Percentiles rank a stretch among this genome's conserved stretches.
Evolutionary conservation across 2,888 invertebrate species (phyloP).

Genomic region (Chelonus formosanus): DNA sequence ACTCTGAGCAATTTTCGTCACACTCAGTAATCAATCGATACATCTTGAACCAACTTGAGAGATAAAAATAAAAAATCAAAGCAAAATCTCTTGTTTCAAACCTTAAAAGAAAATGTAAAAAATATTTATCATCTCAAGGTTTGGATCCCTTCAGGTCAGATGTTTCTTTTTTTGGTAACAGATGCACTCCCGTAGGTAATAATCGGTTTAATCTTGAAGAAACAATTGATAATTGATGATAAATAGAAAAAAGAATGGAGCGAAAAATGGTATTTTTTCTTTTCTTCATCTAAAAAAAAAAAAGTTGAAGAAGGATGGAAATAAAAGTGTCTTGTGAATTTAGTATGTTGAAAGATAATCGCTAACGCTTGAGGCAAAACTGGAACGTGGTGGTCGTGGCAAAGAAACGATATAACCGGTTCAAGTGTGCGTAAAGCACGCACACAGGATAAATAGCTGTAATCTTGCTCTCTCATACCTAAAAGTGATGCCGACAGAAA

Average conservation of each 20-base stretch:
- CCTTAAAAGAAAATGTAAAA: too few relatives aligned
- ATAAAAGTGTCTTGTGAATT: slow-evolving; percentile 25
- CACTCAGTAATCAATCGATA: too few relatives aligned
- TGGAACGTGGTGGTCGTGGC: slow-evolving; percentile 23
- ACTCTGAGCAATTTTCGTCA: too few relatives aligned
- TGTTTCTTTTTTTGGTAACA: too few relatives aligned
- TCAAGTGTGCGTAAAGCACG: slow-evolving; percentile 27
- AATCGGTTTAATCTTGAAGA: too few relatives aligned
- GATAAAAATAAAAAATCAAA: background rate
- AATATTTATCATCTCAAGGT: too few relatives aligned
- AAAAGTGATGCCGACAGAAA: slow-evolving; percentile 28
- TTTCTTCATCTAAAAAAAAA: slow-evolving; percentile 1
- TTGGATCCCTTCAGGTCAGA: too few relatives aligned
- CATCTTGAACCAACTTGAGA: too few relatives aligned
- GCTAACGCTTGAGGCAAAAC: slow-evolving; percentile 19
- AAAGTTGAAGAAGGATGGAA: background rate
- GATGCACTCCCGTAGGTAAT: too few relatives aligned
- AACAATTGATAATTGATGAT: too few relatives aligned
- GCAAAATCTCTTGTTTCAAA: background rate
- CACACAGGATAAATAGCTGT: slow-evolving; percentile 25
- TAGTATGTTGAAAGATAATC: slow-evolving; percentile 28
- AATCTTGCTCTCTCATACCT: slow-evolving; percentile 30
- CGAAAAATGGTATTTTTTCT: too few relatives aligned
- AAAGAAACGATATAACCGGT: slow-evolving; percentile 29
- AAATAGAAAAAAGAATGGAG: too few relatives aligned